Conservation (phyloP, 1,140 invertebrate genomes). For the Hydropsyche tenuis region DNA sequence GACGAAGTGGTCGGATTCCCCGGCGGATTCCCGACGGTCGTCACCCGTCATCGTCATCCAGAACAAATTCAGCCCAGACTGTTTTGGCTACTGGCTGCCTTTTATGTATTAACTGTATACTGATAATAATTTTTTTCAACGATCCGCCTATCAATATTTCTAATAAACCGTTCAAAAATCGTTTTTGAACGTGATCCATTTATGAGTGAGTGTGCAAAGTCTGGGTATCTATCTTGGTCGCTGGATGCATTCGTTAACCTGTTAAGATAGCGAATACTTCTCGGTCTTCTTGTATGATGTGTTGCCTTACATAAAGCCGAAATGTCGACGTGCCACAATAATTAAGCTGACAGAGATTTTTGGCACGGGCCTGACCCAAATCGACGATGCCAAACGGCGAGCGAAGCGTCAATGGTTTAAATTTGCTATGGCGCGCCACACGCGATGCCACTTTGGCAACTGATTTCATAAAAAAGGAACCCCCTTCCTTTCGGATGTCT, state of each 20-base stretch:
- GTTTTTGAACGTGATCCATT: too few species aligned
- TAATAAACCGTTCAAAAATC: too few species aligned
- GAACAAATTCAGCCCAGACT: too few species aligned
- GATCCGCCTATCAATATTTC: too few species aligned
- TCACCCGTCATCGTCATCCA: constrained; percentile 3
- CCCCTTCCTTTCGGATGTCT: not conserved
- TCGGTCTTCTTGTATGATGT: constrained; percentile 34
- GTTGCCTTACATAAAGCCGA: constrained; percentile 49
- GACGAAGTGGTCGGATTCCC: constrained; percentile 43
- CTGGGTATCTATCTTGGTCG: not conserved
- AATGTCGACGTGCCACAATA: constrained; percentile 50
- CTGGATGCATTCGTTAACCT: not conserved
- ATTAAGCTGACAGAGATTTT: constrained; percentile 49
- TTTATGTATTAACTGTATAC: too few species aligned
- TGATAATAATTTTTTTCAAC: too few species aligned
- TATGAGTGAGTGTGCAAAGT: not conserved
- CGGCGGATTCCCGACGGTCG: constrained; percentile 15
- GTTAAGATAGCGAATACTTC: not conserved
- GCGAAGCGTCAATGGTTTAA: constrained; percentile 46
- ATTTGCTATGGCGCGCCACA: constrained; percentile 35
- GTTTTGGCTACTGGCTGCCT: too few species aligned
- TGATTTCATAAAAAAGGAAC: not conserved
- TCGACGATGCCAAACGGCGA: constrained; percentile 44
- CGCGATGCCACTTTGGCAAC: not conserved
- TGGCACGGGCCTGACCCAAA: constrained; percentile 48